Base-by-base conservation (phyloP, 2,888 invertebrate genomes). In the Melipona bicolor region DNA sequence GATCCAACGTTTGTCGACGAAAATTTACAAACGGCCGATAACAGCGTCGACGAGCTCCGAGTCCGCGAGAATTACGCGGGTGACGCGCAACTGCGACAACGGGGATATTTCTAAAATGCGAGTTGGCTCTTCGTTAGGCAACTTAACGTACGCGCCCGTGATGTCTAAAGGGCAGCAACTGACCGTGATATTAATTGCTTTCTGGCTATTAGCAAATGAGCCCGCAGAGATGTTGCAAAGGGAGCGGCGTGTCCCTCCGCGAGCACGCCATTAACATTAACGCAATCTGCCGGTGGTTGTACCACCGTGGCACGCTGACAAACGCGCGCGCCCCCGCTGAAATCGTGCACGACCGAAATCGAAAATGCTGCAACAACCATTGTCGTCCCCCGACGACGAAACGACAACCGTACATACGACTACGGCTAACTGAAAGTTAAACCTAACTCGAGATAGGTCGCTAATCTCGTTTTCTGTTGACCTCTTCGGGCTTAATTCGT, bases 121-220 rank as follows among this genome's bases (percentile, higher is more conserved):
- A 21, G 49, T 19, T 13, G 15, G 9, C 52, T 59, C n/a, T 43
- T n/a, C 59, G 59, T 36, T 81, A 74, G 73, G 36, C 65, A 61
- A 59, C 68, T 75, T 77, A 72, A 65, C 36, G 36, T 61, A 74
- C 75, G 84, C 79, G 69, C 74, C 73, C 77, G 65, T 75, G 75
- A 73, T 65, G 69, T 75, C 81, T 87, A 86, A 90, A 88, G 87
- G 88, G 86, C 84, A 86, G 87, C 87, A 90, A 91, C 90, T 87
- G 90, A 82, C 88, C 87, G 72, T 87, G 89, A 92, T 92, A 92
- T 92, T 92, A 92, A 92, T 92, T 92, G 92, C 90, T 91, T 89
- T 88, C 90, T 90, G 87, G 88, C 92, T 91, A 92, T 92, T 92
- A 92, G 91, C 88, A 90, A 92, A 92, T 92, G 89, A 89, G 87